Conservation (phyloP, 2,797 vertebrate species). For the Dermochelys coriacea region DNA sequence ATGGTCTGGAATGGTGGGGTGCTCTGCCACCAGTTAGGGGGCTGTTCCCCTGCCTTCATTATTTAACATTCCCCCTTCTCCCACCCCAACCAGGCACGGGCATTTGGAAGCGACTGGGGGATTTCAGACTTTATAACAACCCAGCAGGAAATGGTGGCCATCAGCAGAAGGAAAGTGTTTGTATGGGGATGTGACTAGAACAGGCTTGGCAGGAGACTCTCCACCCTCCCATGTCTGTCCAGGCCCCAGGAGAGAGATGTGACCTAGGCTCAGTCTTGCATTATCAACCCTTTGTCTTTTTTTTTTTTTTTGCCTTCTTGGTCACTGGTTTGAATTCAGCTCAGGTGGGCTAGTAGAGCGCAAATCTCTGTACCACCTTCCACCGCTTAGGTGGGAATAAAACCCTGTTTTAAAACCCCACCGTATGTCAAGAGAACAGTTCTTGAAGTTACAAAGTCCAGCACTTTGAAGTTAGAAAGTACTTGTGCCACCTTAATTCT, state of each 20-base stretch:
- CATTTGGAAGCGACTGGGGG: background rate
- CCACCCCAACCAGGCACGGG: background rate
- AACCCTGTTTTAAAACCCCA: background rate
- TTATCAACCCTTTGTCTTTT: background rate
- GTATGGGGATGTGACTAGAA: background rate
- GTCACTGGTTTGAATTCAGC: background rate
- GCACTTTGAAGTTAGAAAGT: background rate
- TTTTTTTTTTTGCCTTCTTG: background rate
- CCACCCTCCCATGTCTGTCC: background rate
- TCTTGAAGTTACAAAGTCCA: background rate
- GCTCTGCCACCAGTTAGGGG: background rate
- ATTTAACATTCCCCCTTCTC: background rate
- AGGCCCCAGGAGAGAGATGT: background rate
- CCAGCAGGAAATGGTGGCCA: background rate
- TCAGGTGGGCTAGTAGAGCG: background rate
- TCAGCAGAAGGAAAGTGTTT: too few relatives aligned
- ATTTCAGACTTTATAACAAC: background rate
- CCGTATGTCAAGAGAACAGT: background rate
- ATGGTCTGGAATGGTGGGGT: background rate
- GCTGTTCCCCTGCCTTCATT: too few relatives aligned
- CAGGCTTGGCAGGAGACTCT: background rate
- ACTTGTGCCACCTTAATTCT: background rate
- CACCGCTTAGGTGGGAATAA: too few relatives aligned
- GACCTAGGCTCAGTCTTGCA: background rate
- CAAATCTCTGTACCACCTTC: background rate